Evolutionary conservation across 1,140 invertebrate species (phyloP).

Genomic region (Proctacanthus coquilletti): DNA sequence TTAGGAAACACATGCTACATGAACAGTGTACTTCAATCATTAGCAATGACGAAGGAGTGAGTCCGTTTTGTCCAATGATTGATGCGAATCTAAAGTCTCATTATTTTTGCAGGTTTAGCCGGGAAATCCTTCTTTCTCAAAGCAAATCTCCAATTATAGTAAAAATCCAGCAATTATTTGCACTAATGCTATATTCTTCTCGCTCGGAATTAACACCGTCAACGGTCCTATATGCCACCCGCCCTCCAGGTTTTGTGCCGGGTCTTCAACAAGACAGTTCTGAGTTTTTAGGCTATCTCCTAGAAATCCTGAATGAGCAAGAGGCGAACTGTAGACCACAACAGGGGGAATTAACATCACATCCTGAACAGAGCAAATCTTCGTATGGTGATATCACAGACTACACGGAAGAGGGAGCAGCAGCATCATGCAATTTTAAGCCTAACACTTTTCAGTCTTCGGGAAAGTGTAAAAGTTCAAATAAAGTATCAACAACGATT

Average conservation of each 20-base stretch:
- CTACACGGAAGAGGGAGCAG: too few relatives aligned
- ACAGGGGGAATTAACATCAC: too few relatives aligned
- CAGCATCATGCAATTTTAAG: too few relatives aligned
- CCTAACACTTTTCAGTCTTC: too few relatives aligned
- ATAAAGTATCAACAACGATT: slow-evolving; percentile 31
- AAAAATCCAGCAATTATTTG: slow-evolving; percentile 58
- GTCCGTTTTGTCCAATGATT: slow-evolving; percentile 18
- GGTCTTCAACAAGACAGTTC: slow-evolving; percentile 76
- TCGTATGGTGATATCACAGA: too few relatives aligned
- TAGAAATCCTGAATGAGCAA: slow-evolving; percentile 56
- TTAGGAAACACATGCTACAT: slow-evolving; percentile 78
- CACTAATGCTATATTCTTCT: slow-evolving; percentile 51
- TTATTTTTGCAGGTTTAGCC: slow-evolving; percentile 37
- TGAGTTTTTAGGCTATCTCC: slow-evolving; percentile 64
- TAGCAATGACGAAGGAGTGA: slow-evolving; percentile 65
- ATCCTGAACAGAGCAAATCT: slow-evolving; percentile 45
- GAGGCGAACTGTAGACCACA: slow-evolving; percentile 33
- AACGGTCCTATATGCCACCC: slow-evolving; percentile 46
- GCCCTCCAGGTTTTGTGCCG: slow-evolving; percentile 56
- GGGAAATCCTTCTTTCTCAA: slow-evolving; percentile 38
- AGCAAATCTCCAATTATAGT: slow-evolving; percentile 37
- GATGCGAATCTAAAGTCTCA: background rate
- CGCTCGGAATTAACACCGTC: slow-evolving; percentile 47
- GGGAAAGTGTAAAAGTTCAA: too few relatives aligned
- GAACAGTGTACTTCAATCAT: slow-evolving; percentile 69